These are phyloP conservation scores for Drosophila greeni DNA, from an alignment of 2,888 invertebrate species.

Conservation along the genomic window DNA sequence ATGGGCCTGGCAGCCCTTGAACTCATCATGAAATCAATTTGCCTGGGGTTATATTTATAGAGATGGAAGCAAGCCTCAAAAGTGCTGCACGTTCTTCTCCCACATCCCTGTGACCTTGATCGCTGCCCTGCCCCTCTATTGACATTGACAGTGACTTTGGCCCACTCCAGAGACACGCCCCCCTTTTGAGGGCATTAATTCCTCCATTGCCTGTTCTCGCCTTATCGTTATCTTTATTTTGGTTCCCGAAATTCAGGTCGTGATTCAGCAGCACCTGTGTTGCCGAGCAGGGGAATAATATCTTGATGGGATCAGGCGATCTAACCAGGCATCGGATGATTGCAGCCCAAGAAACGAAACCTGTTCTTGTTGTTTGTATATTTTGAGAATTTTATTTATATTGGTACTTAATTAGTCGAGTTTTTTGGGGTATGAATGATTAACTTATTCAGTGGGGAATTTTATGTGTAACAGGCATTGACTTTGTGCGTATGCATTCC, in stretches of 20 bases:
- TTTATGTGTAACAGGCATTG: not conserved
- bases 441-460: not conserved
- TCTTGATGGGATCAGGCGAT: constrained; percentile 26
- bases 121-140: not conserved
- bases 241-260: constrained; percentile 3
- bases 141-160: constrained; percentile 41
- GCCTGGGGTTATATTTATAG: constrained; percentile 24
- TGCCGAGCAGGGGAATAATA: constrained; percentile 11
- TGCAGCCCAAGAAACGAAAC: constrained; percentile 1
- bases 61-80: constrained; percentile 18
- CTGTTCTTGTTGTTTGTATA: not conserved
- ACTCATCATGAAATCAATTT: constrained; percentile 18
- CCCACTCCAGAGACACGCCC: constrained; percentile 28
- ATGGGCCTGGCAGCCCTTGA: constrained; percentile 13
- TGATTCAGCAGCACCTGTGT: constrained; percentile 11
- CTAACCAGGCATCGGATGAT: constrained; percentile 8
- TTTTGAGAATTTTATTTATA: not conserved
- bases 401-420: not conserved
- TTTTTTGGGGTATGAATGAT: not conserved
- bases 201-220: not conserved
- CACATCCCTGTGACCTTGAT: constrained; percentile 13
- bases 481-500: not conserved
- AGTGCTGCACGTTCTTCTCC: constrained; percentile 15
- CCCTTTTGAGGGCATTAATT: constrained; percentile 25
- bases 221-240: constrained; percentile 22